phyloP scores from a whole-genome alignment of 23 tunicate genomes.

The Styela plicata region DNA sequence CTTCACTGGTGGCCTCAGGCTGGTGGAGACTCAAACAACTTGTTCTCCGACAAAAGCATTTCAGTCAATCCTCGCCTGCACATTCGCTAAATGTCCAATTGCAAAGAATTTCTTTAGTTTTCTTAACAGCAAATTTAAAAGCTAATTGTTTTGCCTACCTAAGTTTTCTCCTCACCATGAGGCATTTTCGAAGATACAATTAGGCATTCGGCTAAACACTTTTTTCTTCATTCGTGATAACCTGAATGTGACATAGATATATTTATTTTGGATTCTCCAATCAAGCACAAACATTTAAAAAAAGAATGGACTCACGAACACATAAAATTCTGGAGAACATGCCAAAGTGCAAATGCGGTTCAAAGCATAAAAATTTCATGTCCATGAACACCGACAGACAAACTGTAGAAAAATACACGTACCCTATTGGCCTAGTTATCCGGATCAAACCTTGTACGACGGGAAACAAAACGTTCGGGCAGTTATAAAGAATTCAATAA shows the following conservation, averaged over 20 bases:
- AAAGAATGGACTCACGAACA: no score
- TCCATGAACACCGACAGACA: constrained; percentile 19
- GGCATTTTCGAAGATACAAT: constrained; percentile 22
- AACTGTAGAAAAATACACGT: no score
- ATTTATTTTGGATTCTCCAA: not conserved
- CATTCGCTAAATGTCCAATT: constrained; percentile 21
- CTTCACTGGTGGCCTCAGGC: constrained; percentile 41
- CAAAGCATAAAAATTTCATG: no score
- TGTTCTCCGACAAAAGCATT: constrained; percentile 29
- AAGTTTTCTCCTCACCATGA: constrained; percentile 24
- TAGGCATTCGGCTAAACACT: constrained; percentile 25
- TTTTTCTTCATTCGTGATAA: constrained; percentile 24
- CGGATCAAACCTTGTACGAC: no score
- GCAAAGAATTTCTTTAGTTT: constrained; percentile 20
- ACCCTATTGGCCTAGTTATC: no score
- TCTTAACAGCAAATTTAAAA: constrained; percentile 26
- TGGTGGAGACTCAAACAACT: constrained; percentile 20
- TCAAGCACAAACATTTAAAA: constrained; percentile 19
- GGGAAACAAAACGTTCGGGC: no score
- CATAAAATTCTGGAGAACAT: no score
- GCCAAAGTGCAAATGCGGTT: no score
- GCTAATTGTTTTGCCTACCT: constrained; percentile 36
- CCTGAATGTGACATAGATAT: not conserved
- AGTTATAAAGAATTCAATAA: no score
- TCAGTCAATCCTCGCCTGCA: constrained; percentile 28